Base-by-base conservation (phyloP, 2,797 vertebrate species). In the Hyperoplus lanceolatus region DNA sequence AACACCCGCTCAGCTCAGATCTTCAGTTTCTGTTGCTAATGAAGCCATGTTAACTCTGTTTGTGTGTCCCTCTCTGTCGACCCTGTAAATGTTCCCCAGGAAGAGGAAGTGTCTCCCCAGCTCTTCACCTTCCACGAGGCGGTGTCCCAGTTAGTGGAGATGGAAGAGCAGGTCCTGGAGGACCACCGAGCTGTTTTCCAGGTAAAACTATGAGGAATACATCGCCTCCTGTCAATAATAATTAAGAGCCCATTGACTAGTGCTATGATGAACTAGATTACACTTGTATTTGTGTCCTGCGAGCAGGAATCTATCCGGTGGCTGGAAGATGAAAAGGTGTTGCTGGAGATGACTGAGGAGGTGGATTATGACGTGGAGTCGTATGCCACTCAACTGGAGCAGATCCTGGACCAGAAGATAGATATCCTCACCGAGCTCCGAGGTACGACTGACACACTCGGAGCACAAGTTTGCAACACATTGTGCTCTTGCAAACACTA, bases 81-180 rank as follows among this genome's bases (percentile, higher is more conserved):
- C 14, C 16, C 5, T 62, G 46, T 45, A 0, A 66, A 48, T 78
- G 13, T 80, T 39, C 77, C 83, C 49, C 86, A 99, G 98, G 97
- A 98, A 89, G 98, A 99, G 87, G 98, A 99, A 85, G 97, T 99
- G 87, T 99, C 98, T 77, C 98, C 98, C 0, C 98, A 99, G 69
- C 93, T 99, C 80, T 99, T 99, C 75, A 97, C 96, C 83, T 99
- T 99, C 85, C 98, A 99, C 2, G 98, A 99, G 94, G 97, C 97
- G 0, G 98, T 99, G 65, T 99, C 98, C 74, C 98, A 99, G 81
- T 95, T 99, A 92, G 97, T 99, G 41, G 98, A 99, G 93, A 99
- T 99, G 98, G 98, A 99, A 89, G 98, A 99, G 77, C 97, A 99
- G 87, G 97, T 99, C 55, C 95, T 99, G 74, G 98, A 99, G 94